Percentiles rank a stretch among this genome's conserved stretches.
Conservation (phyloP, 2,888 invertebrate species). For the Lycocerus yunnanus region DNA sequence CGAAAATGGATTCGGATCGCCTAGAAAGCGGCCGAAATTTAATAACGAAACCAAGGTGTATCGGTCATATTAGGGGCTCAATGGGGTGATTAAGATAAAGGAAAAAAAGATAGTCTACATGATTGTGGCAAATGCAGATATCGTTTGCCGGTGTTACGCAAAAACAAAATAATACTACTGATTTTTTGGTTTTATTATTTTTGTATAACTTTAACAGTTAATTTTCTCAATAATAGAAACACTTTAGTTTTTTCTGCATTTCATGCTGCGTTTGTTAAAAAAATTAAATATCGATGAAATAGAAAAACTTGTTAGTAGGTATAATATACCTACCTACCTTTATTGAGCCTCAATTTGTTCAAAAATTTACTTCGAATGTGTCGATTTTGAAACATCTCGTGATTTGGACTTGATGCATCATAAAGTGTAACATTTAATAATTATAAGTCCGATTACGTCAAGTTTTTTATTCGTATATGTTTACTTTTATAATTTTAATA, state of each 20-base stretch:
- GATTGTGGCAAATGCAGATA: constrained; percentile 84
- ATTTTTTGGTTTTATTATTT: not conserved
- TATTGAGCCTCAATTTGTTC: not conserved
- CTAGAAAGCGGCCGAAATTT: constrained; percentile 56
- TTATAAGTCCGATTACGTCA: constrained; percentile 18
- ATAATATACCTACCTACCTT: too few relatives aligned
- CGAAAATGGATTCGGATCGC: constrained; percentile 48
- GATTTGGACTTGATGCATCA: constrained; percentile 1
- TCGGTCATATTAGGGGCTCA: constrained; percentile 97
- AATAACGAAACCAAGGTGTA: constrained; percentile 66
- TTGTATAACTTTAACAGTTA: too few relatives aligned
- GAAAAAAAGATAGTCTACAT: constrained; percentile 99
- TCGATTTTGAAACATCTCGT: not conserved
- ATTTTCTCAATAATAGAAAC: too few relatives aligned
- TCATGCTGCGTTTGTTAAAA: not conserved
- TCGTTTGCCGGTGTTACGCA: constrained; percentile 98
- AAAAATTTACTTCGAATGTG: not conserved
- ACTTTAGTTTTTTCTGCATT: not conserved
- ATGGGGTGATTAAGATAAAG: constrained; percentile 99
- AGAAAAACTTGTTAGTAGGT: too few relatives aligned
- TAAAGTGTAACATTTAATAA: constrained; percentile 15
- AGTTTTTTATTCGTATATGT: not conserved
- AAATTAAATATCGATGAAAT: not conserved
- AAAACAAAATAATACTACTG: constrained; percentile 40
- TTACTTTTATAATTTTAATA: not conserved